Evolutionary conservation across 2,888 invertebrate species (phyloP), one percentile per base, ranked within the genome.

Genomic region (Anthrax anthrax): DNA sequence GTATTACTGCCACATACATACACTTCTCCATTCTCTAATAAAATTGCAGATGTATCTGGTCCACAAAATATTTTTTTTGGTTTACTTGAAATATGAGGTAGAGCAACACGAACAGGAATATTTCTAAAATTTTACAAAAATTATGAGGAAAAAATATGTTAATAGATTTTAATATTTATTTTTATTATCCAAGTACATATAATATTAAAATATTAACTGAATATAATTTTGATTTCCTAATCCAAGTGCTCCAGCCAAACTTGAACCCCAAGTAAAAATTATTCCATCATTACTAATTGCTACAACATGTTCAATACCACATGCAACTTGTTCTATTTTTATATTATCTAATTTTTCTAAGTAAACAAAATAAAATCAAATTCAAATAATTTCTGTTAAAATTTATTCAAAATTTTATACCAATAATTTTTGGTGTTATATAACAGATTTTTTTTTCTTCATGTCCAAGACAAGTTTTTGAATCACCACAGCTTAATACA

Each of bases 191-290:
- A 14, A 23, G n/a, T 13, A n/a, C n/a, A 23, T 23, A 23, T 23
- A 8, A 23, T 23, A 4, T 23, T 40, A 1, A n/a, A 12, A 23
- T 27, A 40, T 23, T 12, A 40, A 65, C 64, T 64, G 60, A 41
- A 59, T 59, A 13, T 58, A 61, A 47, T 60, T 59, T 18, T 58
- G 54, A 41, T 58, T 62, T 16, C 66, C 64, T 17, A 68, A 51
- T 0, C 81, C 81, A 3, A 81, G 67, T 46, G 79, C 73, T 1
- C 81, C 81, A 10, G 56, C 50, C 1, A 50, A 19, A 32, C 77
- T 78, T 37, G 70, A 66, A 10, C 80, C 84, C 83, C 84, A 84
- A 13, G 77, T 70, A 56, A 73, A 82, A 16, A 82, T 70, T 42
- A 72, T 70, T 1, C 79, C 78, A 51, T 76, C 75, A 18, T 70